Evolutionary conservation across 2,797 vertebrate species (phyloP).

Genomic region (Eulemur albifrons): DNA sequence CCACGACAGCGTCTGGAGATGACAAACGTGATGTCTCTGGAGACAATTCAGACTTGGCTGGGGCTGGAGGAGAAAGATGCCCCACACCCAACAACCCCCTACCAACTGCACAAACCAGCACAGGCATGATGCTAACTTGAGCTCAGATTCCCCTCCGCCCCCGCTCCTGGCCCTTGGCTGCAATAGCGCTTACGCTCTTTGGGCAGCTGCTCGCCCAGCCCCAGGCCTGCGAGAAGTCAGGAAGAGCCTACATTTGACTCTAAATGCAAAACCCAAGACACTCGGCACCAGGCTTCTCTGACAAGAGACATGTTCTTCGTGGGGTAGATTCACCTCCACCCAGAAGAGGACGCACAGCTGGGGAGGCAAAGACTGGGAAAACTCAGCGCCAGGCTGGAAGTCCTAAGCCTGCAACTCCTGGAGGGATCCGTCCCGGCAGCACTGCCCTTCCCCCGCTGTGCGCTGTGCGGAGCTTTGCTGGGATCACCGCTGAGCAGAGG

Average conservation of each 20-base stretch:
- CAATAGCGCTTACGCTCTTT: not conserved
- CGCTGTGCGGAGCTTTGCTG: not conserved
- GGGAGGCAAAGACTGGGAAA: not conserved
- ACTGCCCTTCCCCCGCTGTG: not conserved
- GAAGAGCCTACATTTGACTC: not conserved
- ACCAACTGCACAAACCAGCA: not conserved
- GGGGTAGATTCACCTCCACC: not conserved
- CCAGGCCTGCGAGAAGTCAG: not conserved
- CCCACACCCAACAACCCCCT: not conserved
- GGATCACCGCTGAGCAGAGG: not conserved
- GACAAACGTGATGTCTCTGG: not conserved
- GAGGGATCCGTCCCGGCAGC: not conserved
- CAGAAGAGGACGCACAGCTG: too few species aligned
- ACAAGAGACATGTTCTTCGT: not conserved
- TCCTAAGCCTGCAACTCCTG: not conserved
- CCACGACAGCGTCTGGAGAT: not conserved
- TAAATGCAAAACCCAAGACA: not conserved
- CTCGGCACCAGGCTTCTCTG: not conserved
- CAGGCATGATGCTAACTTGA: not conserved
- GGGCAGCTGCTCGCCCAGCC: not conserved
- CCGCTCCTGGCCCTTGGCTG: too few species aligned
- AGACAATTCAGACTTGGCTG: not conserved
- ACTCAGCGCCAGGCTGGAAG: not conserved
- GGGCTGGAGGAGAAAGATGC: not conserved
- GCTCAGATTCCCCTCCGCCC: not conserved